Percentiles rank a stretch among this genome's conserved stretches.
Evolutionary conservation across 2,797 vertebrate species (phyloP).

Genomic region (Sebastes vulpes): DNA sequence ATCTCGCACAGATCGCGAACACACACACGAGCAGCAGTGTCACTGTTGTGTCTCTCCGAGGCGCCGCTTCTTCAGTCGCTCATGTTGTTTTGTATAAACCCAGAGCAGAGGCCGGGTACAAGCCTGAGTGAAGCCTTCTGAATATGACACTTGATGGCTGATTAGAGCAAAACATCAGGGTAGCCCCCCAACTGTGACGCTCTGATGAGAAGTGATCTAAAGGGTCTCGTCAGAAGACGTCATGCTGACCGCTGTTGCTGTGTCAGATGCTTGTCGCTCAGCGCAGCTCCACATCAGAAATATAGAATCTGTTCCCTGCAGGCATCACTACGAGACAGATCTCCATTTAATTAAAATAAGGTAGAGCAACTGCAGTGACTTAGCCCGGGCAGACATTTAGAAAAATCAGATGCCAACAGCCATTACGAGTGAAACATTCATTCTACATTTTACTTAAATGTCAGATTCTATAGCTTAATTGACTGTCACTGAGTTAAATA

Average conservation of each 20-base stretch:
- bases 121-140: constrained; percentile 39
- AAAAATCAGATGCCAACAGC: constrained; percentile 16
- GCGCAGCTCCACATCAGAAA: constrained; percentile 37
- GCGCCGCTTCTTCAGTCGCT: constrained; percentile 5
- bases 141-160: constrained; percentile 68
- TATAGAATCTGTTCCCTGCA: constrained; percentile 32
- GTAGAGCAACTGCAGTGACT: constrained; percentile 10
- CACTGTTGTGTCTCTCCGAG: background rate
- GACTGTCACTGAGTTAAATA: background rate
- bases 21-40: background rate
- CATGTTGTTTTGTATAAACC: constrained; percentile 44
- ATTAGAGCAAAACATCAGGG: constrained; percentile 72
- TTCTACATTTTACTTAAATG: background rate
- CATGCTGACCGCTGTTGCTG: constrained; percentile 63
- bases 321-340: background rate
- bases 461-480: background rate
- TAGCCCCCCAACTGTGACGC: constrained; percentile 57
- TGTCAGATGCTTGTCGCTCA: constrained; percentile 65
- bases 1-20: constrained; percentile 32
- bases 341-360: constrained; percentile 49
- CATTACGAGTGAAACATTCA: background rate
- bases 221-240: constrained; percentile 63
- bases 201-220: constrained; percentile 74
- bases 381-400: background rate
- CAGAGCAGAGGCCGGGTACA: constrained; percentile 6